These are phyloP conservation scores for Eupithecia insigniata DNA, from an alignment of 2,888 invertebrate species.

Conservation along the genomic window DNA sequence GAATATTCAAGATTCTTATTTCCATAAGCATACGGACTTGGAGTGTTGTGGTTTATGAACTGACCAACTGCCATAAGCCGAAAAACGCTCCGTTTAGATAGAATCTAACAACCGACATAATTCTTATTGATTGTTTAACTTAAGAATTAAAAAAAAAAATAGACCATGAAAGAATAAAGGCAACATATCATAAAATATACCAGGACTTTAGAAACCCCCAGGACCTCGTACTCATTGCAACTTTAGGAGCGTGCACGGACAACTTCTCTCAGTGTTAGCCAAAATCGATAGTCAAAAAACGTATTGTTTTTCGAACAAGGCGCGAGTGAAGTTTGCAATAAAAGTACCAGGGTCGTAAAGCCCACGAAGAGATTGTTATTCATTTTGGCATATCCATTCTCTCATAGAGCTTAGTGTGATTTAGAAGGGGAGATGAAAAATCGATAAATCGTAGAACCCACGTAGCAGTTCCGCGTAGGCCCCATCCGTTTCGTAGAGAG, in stretches of 20 bases:
- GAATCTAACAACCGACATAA: not conserved
- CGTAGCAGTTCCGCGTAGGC: constrained; percentile 3
- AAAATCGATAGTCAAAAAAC: not conserved
- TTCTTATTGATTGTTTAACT: constrained; percentile 18
- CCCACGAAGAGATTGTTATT: constrained; percentile 7
- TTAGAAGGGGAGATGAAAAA: constrained; percentile 11
- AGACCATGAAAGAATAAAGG: constrained; percentile 18
- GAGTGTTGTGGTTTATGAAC: not conserved
- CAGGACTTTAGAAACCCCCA: constrained; percentile 12
- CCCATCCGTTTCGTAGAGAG: constrained; percentile 9
- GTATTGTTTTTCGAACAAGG: not conserved
- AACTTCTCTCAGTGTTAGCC: not conserved
- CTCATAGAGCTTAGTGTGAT: not conserved
- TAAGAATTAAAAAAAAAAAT: constrained; percentile 2
- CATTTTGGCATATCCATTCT: constrained; percentile 8
- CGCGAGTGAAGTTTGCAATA: constrained; percentile 11
- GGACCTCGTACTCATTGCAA: constrained; percentile 17
- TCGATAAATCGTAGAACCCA: constrained; percentile 11
- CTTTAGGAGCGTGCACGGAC: not conserved
- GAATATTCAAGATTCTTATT: not conserved
- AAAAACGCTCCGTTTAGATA: not conserved
- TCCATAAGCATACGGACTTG: not conserved
- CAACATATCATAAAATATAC: constrained; percentile 70
- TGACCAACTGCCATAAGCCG: not conserved
- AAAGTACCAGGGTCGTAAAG: constrained; percentile 21